phyloP scores from a whole-genome alignment of 2,888 invertebrate genomes.

The Tetramorium bicarinatum region DNA sequence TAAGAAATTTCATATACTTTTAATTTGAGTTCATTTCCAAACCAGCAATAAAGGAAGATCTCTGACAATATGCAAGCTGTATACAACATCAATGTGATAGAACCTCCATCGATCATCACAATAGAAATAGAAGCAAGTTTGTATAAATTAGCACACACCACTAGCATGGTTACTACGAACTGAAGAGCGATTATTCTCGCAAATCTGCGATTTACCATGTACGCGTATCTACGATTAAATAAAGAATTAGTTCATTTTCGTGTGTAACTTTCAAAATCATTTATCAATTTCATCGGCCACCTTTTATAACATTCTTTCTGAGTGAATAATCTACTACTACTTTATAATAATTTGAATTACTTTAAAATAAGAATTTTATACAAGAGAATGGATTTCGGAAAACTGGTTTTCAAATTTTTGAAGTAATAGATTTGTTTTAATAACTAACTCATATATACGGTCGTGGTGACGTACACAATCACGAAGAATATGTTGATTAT shows the following conservation, averaged over 20 bases:
- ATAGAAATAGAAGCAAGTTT: constrained; percentile 49
- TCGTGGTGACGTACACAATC: constrained; percentile 54
- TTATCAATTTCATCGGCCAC: background rate
- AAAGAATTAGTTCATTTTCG: constrained; percentile 1
- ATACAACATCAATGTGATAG: constrained; percentile 49
- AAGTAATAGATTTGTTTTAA: background rate
- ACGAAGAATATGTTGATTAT: background rate
- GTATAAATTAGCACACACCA: constrained; percentile 68
- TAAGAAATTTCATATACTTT: constrained; percentile 58
- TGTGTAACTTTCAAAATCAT: background rate
- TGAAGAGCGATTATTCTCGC: constrained; percentile 60
- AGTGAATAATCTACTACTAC: background rate
- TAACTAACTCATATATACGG: constrained; percentile 61
- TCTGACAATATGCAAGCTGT: constrained; percentile 69
- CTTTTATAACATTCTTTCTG: background rate
- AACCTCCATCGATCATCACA: background rate
- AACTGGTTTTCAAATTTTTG: background rate
- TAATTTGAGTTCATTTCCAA: constrained; percentile 68
- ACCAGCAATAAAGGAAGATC: constrained; percentile 74
- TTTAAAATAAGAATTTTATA: background rate
- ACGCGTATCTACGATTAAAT: constrained; percentile 51
- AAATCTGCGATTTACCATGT: constrained; percentile 55
- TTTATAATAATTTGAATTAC: background rate
- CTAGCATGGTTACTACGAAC: constrained; percentile 64
- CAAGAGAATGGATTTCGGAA: background rate